A percentile compares a stretch with the other conserved stretches of the same genome.
Evolutionary conservation across 2,797 vertebrate species (phyloP).

Genomic region (Peromyscus eremicus): DNA sequence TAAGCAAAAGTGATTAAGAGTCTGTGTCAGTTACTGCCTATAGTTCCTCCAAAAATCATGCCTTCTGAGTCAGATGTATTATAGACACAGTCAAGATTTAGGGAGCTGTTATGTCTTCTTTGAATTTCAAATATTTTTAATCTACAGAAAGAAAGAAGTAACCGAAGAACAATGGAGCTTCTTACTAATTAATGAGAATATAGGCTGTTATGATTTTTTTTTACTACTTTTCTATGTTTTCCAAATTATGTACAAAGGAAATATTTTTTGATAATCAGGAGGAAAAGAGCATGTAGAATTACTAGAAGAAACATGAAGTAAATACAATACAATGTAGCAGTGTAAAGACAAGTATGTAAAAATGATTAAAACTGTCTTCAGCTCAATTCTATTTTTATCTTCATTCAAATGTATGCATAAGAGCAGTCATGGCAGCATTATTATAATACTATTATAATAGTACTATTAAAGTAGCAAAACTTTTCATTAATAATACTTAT

Average conservation of each 20-base stretch:
- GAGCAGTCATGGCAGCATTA: background rate
- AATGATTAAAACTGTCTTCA: constrained; percentile 33
- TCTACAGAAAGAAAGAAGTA: background rate
- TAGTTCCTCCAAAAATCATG: background rate
- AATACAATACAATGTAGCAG: background rate
- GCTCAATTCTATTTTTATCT: constrained; percentile 34
- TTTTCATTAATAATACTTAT: background rate
- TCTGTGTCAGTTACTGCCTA: background rate
- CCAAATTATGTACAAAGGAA: constrained; percentile 50
- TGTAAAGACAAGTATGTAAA: constrained; percentile 15
- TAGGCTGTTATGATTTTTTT: constrained; percentile 22
- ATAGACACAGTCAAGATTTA: constrained; percentile 25
- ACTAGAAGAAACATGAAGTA: background rate
- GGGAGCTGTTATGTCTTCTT: background rate
- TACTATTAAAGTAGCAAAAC: constrained; percentile 31
- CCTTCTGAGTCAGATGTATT: constrained; percentile 31
- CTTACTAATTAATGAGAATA: background rate
- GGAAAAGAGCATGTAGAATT: background rate
- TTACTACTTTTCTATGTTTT: background rate
- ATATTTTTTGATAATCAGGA: constrained; percentile 40
- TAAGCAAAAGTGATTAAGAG: constrained; percentile 17
- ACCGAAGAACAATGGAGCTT: background rate
- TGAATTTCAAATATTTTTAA: background rate
- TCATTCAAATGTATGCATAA: background rate
- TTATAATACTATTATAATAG: background rate